Base-by-base conservation (phyloP, 2,113 vertebrate species). In the Phalacrocorax carbo region DNA sequence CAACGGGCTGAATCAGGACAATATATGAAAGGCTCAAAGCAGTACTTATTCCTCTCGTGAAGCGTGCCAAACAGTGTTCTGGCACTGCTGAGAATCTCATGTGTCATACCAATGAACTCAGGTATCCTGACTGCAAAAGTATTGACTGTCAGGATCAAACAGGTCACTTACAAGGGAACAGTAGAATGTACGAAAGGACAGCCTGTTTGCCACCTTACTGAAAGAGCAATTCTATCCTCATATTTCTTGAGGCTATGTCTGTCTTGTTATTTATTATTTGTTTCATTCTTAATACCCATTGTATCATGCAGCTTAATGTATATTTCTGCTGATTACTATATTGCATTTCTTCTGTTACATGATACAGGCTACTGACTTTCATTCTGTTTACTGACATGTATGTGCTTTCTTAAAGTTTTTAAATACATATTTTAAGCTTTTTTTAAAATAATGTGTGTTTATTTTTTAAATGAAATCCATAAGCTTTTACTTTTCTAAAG, bases 191-290 rank as follows among this genome's bases (percentile, higher is more conserved):
- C 22, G 42, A 14, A 68, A 61, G 21, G 15, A 64, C 25, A 92
- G 60, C 16, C 48, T 40, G n/a, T 68, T 64, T 88, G 44, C 21
- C 82, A 80, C 49, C 57, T 69, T 82, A 65, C 26, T 64, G 68
- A 86, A 81, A 58, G 12, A 54, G 36, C 7, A 68, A 46, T 46
- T 93, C 62, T 58, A 55, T 62, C 27, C 32, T 80, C 40, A 9
- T 34, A n/a, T 85, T 91, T 92, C 92, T 93, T 60, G 32, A 83
- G 73, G 77, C 85, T 95, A 72, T 23, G 52, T 94, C 90, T 92
- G 75, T 88, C 71, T 82, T 76, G 19, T 58, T 85, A 82, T 79
- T 91, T 94, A 51, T 94, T 88, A 61, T 89, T 80, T 60, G n/a
- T 82, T 90, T 90, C 38, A 44, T 71, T 93, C 76, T 88, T 82